Base-by-base conservation (phyloP, 2,113 vertebrate species). In the Scortum barcoo region DNA sequence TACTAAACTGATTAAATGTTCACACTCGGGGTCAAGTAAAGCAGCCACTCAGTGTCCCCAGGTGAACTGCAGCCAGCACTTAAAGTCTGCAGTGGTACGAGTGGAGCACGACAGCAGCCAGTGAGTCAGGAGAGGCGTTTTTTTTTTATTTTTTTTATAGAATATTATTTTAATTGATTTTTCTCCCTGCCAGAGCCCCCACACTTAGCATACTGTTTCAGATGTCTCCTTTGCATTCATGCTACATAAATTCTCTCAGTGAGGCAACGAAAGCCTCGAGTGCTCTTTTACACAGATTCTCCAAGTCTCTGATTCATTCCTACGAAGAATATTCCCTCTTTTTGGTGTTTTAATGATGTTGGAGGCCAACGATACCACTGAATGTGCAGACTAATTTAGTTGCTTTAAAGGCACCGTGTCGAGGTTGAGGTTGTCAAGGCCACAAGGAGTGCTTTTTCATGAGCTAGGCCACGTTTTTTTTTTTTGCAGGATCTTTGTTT, bases 1-100 rank as follows among this genome's bases (percentile, higher is more conserved):
- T 57, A 38, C 83, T 85, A 90, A 90, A 83, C 83, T 80, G 83
- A 90, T 88, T 86, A 90, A 88, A 88, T 70, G 76, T 78, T 72
- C 83, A 81, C 85, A 82, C 82, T 79, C 58, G 50, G 60, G 80
- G 76, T 84, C 78, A 61, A 86, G 84, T 86, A 72, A n/a, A 77
- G 82, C 68, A 78, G 86, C 73, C 84, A 16, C 57, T 83, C 67
- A 26, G 26, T 28, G 78, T 86, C 85, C 72, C 65, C 65, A 3
- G 0, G 40, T 84, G 78, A 85, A 51, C 80, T n/a, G 50, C 22
- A 30, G 70, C 85, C 65, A 82, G 40, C 88, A 62, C 73, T 72
- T 16, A 61, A 10, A 81, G 75, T 53, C 36, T 8, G 20, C 28
- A 46, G 38, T 42, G 26, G 4, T 14, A 14, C 5, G 58, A 76